phyloP scores from a whole-genome alignment of 92 coral and sea anemone genomes.

The Pocillopora grandis region DNA sequence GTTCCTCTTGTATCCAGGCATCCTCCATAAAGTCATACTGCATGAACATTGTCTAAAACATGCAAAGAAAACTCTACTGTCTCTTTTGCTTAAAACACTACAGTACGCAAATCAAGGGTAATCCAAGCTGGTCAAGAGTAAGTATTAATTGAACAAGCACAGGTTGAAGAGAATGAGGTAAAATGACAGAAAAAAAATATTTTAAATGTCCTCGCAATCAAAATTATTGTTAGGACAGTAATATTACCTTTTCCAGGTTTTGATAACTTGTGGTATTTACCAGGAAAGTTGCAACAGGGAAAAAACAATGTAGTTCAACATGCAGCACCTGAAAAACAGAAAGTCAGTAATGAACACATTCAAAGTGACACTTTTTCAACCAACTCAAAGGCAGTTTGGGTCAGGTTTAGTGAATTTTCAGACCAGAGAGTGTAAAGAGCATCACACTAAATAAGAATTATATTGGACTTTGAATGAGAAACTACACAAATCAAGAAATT shows the following conservation, averaged over 20 bases:
- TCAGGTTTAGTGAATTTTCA: no score
- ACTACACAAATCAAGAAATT: no score
- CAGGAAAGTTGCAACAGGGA: conserved; percentile 44
- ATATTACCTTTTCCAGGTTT: conserved; percentile 17
- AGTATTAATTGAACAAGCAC: no score
- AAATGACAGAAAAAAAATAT: not conserved
- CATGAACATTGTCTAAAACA: conserved; percentile 37
- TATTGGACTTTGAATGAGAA: no score
- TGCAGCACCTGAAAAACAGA: conserved; percentile 23
- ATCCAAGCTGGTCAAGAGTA: no score
- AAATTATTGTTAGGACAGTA: not conserved
- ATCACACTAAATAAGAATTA: no score
- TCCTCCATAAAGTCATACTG: conserved; percentile 36
- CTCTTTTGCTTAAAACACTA: not conserved
- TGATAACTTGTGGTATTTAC: conserved; percentile 16
- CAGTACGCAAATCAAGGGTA: no score
- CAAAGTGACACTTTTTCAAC: not conserved
- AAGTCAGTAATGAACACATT: not conserved
- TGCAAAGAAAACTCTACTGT: not conserved
- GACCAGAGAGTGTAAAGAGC: no score
- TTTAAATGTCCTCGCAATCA: not conserved
- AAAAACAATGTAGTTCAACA: conserved; percentile 48
- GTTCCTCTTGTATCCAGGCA: conserved; percentile 33
- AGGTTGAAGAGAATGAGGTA: no score
- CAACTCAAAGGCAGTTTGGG: no score